These are phyloP conservation scores for Nineta flava DNA, from an alignment of 2,888 invertebrate genomes.

Conservation along the genomic window DNA sequence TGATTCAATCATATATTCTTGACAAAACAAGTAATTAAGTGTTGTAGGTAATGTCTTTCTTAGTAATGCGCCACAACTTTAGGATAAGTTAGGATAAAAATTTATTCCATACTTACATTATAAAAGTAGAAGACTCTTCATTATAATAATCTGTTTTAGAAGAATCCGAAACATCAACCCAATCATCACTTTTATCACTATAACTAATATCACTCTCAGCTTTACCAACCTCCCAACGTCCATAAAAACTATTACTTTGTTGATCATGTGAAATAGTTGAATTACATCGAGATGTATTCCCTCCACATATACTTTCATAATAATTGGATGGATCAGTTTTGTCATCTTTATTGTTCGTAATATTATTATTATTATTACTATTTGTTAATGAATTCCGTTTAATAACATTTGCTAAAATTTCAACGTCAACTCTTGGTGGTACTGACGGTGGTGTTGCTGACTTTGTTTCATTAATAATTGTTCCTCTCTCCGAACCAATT, in stretches of 20 bases:
- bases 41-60: too few relatives aligned
- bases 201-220: slow-evolving; percentile 38
- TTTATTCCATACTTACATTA: neutral
- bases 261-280: slow-evolving; percentile 41
- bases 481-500: slow-evolving; percentile 18
- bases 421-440: neutral
- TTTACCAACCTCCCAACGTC: slow-evolving; percentile 34
- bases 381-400: neutral
- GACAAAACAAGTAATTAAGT: too few relatives aligned
- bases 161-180: slow-evolving; percentile 43
- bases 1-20: too few relatives aligned
- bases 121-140: slow-evolving; percentile 11
- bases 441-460: slow-evolving; percentile 20
- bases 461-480: slow-evolving; percentile 31
- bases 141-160: neutral
- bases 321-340: neutral
- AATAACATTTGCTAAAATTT: neutral
- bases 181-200: slow-evolving; percentile 47
- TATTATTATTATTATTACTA: neutral
- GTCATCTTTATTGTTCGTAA: neutral
- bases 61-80: too few relatives aligned
- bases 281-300: slow-evolving; percentile 20
- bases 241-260: slow-evolving; percentile 44
- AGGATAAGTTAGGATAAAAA: too few relatives aligned
- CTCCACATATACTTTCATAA: slow-evolving; percentile 2